Base-by-base conservation (phyloP, 2,797 vertebrate genomes). In the Cuniculus paca region DNA sequence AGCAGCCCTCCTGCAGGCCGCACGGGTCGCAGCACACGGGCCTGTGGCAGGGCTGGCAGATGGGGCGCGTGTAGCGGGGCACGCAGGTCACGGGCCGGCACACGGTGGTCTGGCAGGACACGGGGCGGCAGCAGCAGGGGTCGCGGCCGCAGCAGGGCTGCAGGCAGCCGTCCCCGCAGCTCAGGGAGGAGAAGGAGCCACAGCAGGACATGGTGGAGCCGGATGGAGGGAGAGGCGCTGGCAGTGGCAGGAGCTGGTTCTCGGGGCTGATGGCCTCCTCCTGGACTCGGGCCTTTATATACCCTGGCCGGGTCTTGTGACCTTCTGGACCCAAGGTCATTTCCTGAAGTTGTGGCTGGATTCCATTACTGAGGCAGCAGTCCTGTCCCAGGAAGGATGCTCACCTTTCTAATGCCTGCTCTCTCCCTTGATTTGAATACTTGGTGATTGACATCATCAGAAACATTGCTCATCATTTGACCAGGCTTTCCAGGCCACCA, bases 141-240 rank as follows among this genome's bases (percentile, higher is more conserved):
- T n/a, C n/a, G n/a, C n/a, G n/a, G n/a, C n/a, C n/a, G n/a, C n/a
- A n/a, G n/a, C n/a, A n/a, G n/a, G n/a, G n/a, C n/a, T n/a, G n/a
- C n/a, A n/a, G n/a, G n/a, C n/a, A n/a, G n/a, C n/a, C n/a, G n/a
- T n/a, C n/a, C n/a, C n/a, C n/a, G n/a, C n/a, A n/a, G n/a, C n/a
- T n/a, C n/a, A n/a, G n/a, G n/a, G n/a, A n/a, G n/a, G n/a, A n/a
- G n/a, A n/a, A n/a, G n/a, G n/a, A n/a, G n/a, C n/a, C n/a, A n/a
- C n/a, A n/a, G n/a, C n/a, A n/a, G 92, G 52, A 81, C 97, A 97
- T 97, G 93, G 70, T 60, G 56, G 94, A 96, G 92, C 0, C 0
- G 95, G 91, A 65, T 95, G 65, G 58, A 60, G 58, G 45, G 45
- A 48, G 60, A 28, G 60, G 60, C 2, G 60, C 26, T 28, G 60